These are phyloP conservation scores for Dasysyrphus tricinctus DNA, from an alignment of 2,888 invertebrate species.

Conservation along the genomic window DNA sequence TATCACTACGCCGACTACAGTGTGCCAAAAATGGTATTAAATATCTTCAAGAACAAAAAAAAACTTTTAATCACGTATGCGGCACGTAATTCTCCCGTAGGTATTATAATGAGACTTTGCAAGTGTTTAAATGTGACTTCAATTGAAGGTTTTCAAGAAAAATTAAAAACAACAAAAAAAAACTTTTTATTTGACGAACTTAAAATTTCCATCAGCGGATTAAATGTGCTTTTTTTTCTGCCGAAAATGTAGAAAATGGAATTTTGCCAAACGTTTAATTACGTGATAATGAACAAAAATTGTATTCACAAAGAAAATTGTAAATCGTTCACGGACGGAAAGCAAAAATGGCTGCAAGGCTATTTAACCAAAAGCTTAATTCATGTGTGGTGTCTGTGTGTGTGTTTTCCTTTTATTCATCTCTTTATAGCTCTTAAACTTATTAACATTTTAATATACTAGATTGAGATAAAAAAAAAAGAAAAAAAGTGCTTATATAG, in stretches of 20 bases:
- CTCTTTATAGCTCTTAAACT: not conserved
- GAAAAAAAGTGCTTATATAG: not conserved
- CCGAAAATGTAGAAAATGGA: not conserved
- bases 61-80: slow-evolving; percentile 29
- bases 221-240: not conserved
- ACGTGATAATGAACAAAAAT: slow-evolving; percentile 44
- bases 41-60: slow-evolving; percentile 6
- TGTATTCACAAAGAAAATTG: slow-evolving; percentile 9
- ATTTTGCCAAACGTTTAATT: slow-evolving; percentile 42
- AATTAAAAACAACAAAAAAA: not conserved
- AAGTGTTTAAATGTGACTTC: slow-evolving; percentile 2
- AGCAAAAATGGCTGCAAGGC: slow-evolving; percentile 9
- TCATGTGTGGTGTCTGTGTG: too few relatives aligned
- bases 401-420: not conserved
- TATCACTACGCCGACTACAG: slow-evolving; percentile 6
- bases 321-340: not conserved
- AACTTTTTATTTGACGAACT: slow-evolving; percentile 15
- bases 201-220: slow-evolving; percentile 36
- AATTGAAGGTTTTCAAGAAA: not conserved
- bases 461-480: not conserved
- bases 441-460: slow-evolving; percentile 5
- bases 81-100: slow-evolving; percentile 22
- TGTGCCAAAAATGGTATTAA: not conserved
- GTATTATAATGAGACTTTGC: slow-evolving; percentile 10
- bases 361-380: not conserved